These are phyloP conservation scores for Drosophila heteroneura DNA, from an alignment of 2,888 invertebrate genomes.

Conservation along the genomic window DNA sequence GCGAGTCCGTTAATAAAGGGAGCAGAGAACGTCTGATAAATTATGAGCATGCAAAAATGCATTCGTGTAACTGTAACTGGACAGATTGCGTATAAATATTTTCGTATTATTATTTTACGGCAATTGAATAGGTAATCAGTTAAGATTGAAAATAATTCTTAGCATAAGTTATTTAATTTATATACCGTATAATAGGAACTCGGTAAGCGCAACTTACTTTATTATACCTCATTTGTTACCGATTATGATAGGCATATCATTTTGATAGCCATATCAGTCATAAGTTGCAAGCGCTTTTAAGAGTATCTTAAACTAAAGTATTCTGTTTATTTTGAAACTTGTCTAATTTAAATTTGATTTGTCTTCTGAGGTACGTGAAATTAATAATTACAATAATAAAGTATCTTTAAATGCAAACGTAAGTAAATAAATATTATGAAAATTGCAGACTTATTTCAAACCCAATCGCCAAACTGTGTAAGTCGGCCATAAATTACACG, in stretches of 20 bases:
- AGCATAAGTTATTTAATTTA: neutral
- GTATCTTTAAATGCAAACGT: neutral
- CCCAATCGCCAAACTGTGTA: neutral
- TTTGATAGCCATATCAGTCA: neutral
- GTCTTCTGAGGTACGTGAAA: neutral
- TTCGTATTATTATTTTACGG: slow-evolving; percentile 28
- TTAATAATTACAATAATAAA: neutral
- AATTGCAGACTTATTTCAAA: neutral
- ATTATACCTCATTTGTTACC: neutral
- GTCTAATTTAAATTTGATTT: neutral
- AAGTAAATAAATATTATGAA: neutral
- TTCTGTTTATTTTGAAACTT: neutral
- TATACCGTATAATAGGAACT: neutral
- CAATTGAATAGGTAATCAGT: slow-evolving; percentile 13
- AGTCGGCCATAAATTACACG: neutral
- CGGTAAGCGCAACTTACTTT: neutral
- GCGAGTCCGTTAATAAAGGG: slow-evolving; percentile 55
- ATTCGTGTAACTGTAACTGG: slow-evolving; percentile 63
- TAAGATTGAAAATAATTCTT: neutral
- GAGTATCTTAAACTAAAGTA: neutral
- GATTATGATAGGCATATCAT: neutral
- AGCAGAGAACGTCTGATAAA: slow-evolving; percentile 43
- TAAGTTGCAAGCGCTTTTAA: neutral
- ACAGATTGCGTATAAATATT: slow-evolving; percentile 72
- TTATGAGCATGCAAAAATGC: slow-evolving; percentile 46